A percentile compares a stretch with the other conserved stretches of the same genome.
phyloP scores from a whole-genome alignment of 2,797 vertebrate species.

The Mus spretus region DNA sequence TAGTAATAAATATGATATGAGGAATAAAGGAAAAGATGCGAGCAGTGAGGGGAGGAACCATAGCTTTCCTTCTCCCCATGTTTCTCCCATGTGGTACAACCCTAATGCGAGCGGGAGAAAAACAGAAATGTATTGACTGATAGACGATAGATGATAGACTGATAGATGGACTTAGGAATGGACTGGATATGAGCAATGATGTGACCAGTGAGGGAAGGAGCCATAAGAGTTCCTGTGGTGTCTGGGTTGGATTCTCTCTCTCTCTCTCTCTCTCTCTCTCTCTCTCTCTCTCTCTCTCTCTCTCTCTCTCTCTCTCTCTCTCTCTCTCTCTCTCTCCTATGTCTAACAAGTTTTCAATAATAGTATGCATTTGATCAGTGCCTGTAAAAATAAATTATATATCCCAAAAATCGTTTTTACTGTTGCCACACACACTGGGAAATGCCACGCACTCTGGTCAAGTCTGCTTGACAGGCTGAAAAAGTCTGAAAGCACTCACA shows the following conservation, averaged over 20 bases:
- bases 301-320: too few species aligned
- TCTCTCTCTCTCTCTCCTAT: too few species aligned
- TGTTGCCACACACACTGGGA: too few species aligned
- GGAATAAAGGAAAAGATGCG: neutral
- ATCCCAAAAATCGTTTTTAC: neutral
- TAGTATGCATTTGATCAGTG: neutral
- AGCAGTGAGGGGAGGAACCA: accelerated
- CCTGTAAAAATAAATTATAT: neutral
- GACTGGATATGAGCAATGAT: neutral
- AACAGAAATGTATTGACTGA: neutral
- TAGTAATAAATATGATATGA: neutral
- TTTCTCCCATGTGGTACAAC: neutral
- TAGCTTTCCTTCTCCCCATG: neutral
- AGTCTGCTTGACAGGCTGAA: too few species aligned
- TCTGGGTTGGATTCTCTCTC: neutral
- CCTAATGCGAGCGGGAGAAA: neutral
- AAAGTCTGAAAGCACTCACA: too few species aligned
- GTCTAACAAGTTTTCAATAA: neutral
- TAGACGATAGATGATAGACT: neutral
- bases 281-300: too few species aligned
- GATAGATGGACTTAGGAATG: neutral
- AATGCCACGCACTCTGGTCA: too few species aligned
- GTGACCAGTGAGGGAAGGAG: neutral
- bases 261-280: too few species aligned
- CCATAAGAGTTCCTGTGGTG: neutral